Conservation (phyloP, 2,797 vertebrate species). For the Tokudaia tokunoshimensis region DNA sequence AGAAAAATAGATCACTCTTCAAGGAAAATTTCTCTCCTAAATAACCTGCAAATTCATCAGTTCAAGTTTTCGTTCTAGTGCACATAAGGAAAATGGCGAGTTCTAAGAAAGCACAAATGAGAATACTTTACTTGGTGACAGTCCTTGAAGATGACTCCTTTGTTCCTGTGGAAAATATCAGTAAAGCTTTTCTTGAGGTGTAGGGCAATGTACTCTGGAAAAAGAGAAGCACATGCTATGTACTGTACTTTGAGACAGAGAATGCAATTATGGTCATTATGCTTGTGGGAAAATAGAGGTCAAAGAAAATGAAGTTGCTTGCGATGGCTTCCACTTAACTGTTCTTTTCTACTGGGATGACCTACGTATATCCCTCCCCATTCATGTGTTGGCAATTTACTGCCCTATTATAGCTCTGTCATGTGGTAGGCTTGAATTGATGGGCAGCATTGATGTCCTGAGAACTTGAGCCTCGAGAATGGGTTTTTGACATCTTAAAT, state of each 20-base stretch:
- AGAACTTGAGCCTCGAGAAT: neutral
- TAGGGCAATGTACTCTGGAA: neutral
- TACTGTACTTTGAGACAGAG: neutral
- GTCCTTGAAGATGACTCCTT: neutral
- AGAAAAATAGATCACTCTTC: neutral
- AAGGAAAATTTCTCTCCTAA: neutral
- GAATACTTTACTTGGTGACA: neutral
- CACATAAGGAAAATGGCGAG: neutral
- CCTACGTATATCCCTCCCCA: too few relatives aligned
- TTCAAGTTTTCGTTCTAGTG: neutral
- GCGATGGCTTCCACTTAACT: neutral
- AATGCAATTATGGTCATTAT: neutral
- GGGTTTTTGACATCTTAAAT: neutral
- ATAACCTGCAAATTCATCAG: neutral
- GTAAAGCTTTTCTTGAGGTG: neutral
- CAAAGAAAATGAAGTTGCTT: neutral
- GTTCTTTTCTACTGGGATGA: neutral
- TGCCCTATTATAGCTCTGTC: neutral
- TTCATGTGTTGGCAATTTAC: neutral
- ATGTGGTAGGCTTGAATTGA: neutral
- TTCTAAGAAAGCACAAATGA: neutral
- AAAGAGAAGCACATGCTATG: neutral
- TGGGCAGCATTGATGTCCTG: too few relatives aligned
- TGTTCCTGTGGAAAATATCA: neutral
- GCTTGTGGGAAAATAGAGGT: neutral